Base-by-base conservation (phyloP, 2,888 invertebrate species). In the Micropterix aruncella region DNA sequence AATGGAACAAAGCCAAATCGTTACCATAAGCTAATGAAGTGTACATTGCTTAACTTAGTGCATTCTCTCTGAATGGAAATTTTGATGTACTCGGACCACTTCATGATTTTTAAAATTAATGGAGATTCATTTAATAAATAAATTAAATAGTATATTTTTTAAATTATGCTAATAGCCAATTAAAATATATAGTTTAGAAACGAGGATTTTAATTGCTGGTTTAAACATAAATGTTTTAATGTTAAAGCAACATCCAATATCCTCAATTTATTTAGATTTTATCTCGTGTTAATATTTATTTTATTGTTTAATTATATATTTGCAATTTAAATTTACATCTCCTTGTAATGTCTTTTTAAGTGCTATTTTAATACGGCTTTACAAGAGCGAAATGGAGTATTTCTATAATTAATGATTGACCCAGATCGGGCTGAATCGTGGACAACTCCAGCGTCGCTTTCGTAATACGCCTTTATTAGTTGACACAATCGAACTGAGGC, bases 401-500 rank as follows among this genome's bases (percentile, higher is more conserved):
- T n/a, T n/a, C n/a, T n/a, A n/a, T n/a, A n/a, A n/a, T n/a, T n/a
- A n/a, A n/a, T n/a, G n/a, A n/a, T n/a, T n/a, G n/a, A n/a, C n/a
- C n/a, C n/a, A n/a, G n/a, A n/a, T n/a, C n/a, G n/a, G n/a, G 5
- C 27, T 27, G 27, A 27, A 27, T 27, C 5, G 5, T 5, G 12
- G 12, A 27, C 5, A 5, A 27, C 27, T 27, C 27, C 27, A 12
- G 12, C 5, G 12, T 27, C 27, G 27, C n/a, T n/a, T 27, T 12
- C 27, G 40, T 16, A 16, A 40, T n/a, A 16, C n/a, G 18, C n/a
- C 15, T 19, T 27, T 41, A 14, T 15, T 41, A 12, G 19, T 27
- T 15, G 19, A 41, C 18, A n/a, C 19, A 19, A 41, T 16, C 41
- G 19, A 41, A 27, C 18, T 16, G n/a, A n/a, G 36, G 36, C 41